These are phyloP conservation scores for Chrysomela aeneicollis DNA, from an alignment of 2,888 invertebrate species.

Conservation along the genomic window DNA sequence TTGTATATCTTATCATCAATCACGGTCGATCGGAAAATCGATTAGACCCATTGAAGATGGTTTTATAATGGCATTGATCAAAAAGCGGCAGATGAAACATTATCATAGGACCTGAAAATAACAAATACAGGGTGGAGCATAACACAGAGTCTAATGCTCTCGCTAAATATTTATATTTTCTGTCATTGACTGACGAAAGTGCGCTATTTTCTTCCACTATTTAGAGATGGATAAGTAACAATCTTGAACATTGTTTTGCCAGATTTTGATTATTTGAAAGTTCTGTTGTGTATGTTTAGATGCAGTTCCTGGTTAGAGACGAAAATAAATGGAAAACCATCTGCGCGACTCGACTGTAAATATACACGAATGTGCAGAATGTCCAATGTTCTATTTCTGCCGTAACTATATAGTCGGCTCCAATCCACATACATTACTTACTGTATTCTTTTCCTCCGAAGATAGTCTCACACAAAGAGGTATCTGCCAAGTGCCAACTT, in stretches of 20 bases:
- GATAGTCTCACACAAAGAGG: no score
- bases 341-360: constrained; percentile 16
- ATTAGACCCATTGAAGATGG: constrained; percentile 2
- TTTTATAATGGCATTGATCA: neutral
- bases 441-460: neutral
- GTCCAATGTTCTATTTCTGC: constrained; percentile 16
- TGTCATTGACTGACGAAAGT: neutral
- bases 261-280: constrained; percentile 3
- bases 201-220: neutral
- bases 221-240: neutral
- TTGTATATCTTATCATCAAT: constrained; percentile 19
- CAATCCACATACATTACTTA: neutral
- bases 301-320: neutral
- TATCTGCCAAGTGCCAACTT: no score
- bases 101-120: neutral
- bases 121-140: neutral
- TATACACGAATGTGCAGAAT: constrained; percentile 20
- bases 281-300: neutral
- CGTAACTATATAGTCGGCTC: neutral
- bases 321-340: constrained; percentile 19
- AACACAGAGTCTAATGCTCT: no score
- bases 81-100: neutral
- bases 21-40: neutral
- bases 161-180: neutral
- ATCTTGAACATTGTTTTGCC: neutral